A percentile compares a stretch with the other conserved stretches of the same genome.
Evolutionary conservation across 2,888 invertebrate genomes (phyloP).

Genomic region (Scaeva pyrastri): DNA sequence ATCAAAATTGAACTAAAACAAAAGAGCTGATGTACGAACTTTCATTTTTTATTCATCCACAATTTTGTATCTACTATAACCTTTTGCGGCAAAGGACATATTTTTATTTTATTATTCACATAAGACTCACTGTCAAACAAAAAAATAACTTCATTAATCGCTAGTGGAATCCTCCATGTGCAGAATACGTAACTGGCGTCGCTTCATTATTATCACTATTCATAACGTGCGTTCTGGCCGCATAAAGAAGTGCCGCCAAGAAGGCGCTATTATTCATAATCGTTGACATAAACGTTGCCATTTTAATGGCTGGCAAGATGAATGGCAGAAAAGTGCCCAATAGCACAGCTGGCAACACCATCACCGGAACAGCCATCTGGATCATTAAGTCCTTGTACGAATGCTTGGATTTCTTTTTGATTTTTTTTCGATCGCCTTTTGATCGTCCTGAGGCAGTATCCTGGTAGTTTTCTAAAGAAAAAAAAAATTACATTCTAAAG

Average conservation of each 20-base stretch:
- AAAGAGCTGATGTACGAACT: constrained; percentile 1
- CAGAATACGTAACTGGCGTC: constrained; percentile 56
- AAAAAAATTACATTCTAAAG: neutral
- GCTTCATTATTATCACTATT: constrained; percentile 78
- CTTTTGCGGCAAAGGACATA: neutral
- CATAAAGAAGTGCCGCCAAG: constrained; percentile 85
- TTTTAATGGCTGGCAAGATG: constrained; percentile 88
- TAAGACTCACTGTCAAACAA: neutral
- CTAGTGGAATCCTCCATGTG: constrained; percentile 58
- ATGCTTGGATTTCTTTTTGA: constrained; percentile 75
- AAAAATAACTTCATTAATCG: neutral
- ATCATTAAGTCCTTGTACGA: constrained; percentile 81
- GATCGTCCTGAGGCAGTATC: constrained; percentile 64
- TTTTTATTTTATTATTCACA: neutral
- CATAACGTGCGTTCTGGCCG: constrained; percentile 80
- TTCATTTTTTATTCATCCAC: neutral
- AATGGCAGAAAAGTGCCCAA: constrained; percentile 89
- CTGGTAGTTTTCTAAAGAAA: constrained; percentile 34
- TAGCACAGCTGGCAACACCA: constrained; percentile 87
- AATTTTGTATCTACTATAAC: too few relatives aligned
- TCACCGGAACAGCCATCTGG: constrained; percentile 85
- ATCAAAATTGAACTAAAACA: constrained; percentile 4
- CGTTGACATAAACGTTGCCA: constrained; percentile 87
- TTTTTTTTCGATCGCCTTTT: constrained; percentile 77
- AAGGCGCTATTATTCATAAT: constrained; percentile 89